Conservation (phyloP, 1,140 invertebrate genomes). For the Drosophila tsacasi region DNA sequence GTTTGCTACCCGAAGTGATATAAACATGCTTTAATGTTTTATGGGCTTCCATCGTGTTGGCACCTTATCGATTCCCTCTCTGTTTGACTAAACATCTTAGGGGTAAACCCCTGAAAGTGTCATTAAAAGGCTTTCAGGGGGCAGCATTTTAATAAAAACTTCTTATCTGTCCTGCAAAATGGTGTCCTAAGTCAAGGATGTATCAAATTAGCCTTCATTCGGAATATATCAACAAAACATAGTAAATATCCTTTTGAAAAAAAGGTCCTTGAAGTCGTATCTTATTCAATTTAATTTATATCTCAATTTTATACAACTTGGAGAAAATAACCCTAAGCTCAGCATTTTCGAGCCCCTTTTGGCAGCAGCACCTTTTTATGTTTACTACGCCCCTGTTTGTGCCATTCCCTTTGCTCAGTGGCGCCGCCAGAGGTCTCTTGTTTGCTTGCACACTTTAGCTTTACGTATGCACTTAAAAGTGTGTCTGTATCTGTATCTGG, state of each 20-base stretch:
- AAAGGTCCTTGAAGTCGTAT: not conserved
- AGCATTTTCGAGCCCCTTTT: conserved; percentile 5
- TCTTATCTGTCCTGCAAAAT: not conserved
- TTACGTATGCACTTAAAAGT: conserved; percentile 15
- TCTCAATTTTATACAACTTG: not conserved
- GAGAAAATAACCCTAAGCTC: not conserved
- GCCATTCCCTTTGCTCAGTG: conserved; percentile 51
- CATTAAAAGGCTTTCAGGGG: conserved; percentile 1
- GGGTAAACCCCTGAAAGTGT: not conserved
- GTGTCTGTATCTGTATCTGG: conserved; percentile 26
- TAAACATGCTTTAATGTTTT: conserved; percentile 52
- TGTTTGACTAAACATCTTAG: conserved; percentile 14
- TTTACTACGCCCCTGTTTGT: conserved; percentile 55
- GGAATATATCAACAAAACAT: too few relatives aligned
- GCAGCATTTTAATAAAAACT: too few relatives aligned
- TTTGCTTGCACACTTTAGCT: conserved; percentile 33
- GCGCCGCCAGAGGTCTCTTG: conserved; percentile 32
- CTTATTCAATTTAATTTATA: not conserved
- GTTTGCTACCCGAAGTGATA: conserved; percentile 57
- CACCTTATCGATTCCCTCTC: conserved; percentile 44
- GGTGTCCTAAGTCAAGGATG: too few relatives aligned
- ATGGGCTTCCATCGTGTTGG: conserved; percentile 44
- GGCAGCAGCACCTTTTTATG: too few relatives aligned
- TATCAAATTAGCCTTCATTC: too few relatives aligned
- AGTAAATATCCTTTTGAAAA: not conserved